Percentiles rank a stretch among this genome's conserved stretches.
These are phyloP conservation scores for Miichthys miiuy DNA, from an alignment of 2,797 vertebrate species.

Conservation along the genomic window DNA sequence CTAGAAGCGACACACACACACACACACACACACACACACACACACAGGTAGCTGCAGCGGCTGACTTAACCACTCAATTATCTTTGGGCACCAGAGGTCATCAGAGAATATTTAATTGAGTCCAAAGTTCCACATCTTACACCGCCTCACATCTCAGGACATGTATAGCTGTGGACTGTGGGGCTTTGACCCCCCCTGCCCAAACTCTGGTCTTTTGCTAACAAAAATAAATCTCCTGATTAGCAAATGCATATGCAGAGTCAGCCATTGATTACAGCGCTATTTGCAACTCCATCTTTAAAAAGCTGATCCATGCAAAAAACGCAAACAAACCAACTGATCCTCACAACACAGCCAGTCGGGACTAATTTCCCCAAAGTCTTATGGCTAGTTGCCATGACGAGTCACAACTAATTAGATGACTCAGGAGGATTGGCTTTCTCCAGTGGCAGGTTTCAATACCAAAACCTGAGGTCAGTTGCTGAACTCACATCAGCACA, in stretches of 20 bases:
- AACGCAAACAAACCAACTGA: conserved; percentile 66
- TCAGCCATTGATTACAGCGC: conserved; percentile 71
- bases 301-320: conserved; percentile 72
- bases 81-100: conserved; percentile 68
- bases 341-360: conserved; percentile 47
- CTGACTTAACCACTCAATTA: conserved; percentile 73
- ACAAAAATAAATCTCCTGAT: conserved; percentile 67
- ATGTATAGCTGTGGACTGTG: conserved; percentile 31
- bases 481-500: conserved; percentile 16
- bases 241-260: conserved; percentile 60
- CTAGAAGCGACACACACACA: conserved; percentile 46
- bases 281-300: conserved; percentile 54
- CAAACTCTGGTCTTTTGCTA: conserved; percentile 34
- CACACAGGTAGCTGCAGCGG: conserved; percentile 52
- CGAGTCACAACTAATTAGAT: conserved; percentile 62
- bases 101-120: conserved; percentile 74
- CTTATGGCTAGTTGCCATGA: conserved; percentile 57
- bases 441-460: conserved; percentile 48
- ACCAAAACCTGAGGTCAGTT: conserved; percentile 51
- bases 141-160: conserved; percentile 39
- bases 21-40: too few relatives aligned
- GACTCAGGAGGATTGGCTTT: conserved; percentile 38
- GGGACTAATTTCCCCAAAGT: conserved; percentile 60
- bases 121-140: conserved; percentile 70
- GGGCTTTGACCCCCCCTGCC: conserved; percentile 24